These are phyloP conservation scores for Neodiprion pinetum DNA, from an alignment of 1,140 invertebrate species.

Conservation along the genomic window DNA sequence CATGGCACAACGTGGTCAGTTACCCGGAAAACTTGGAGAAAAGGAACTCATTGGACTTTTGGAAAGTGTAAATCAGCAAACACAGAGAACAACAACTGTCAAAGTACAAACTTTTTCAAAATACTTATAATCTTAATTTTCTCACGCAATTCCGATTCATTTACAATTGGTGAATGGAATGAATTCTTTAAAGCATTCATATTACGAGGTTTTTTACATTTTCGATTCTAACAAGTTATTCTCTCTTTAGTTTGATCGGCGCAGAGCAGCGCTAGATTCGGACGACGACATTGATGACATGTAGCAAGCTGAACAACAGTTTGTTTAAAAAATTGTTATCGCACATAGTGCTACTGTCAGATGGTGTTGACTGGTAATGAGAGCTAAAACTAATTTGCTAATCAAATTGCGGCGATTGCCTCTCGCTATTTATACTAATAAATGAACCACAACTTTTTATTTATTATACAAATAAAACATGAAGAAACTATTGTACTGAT, in stretches of 20 bases:
- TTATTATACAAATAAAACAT: background rate
- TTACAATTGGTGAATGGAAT: background rate
- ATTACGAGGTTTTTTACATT: no score
- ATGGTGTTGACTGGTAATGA: background rate
- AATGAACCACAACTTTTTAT: background rate
- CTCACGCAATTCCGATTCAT: background rate
- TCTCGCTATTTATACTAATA: background rate
- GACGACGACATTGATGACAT: slow-evolving; percentile 74
- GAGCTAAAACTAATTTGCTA: background rate
- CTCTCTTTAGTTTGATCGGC: slow-evolving; percentile 75
- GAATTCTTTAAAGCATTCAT: slow-evolving; percentile 1
- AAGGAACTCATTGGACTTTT: slow-evolving; percentile 84
- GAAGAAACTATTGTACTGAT: no score
- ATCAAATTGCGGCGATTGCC: background rate
- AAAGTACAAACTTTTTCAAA: slow-evolving; percentile 65
- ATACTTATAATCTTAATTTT: background rate
- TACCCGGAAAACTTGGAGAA: slow-evolving; percentile 82
- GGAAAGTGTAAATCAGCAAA: slow-evolving; percentile 86
- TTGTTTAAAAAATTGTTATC: slow-evolving; percentile 10
- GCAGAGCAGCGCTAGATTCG: slow-evolving; percentile 83
- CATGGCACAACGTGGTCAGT: slow-evolving; percentile 89
- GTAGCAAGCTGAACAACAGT: slow-evolving; percentile 35
- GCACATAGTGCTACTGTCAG: background rate
- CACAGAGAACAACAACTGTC: slow-evolving; percentile 78
- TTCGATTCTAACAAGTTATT: slow-evolving; percentile 21